Conservation (phyloP, 2,797 vertebrate species). For the Hybognathus amarus region DNA sequence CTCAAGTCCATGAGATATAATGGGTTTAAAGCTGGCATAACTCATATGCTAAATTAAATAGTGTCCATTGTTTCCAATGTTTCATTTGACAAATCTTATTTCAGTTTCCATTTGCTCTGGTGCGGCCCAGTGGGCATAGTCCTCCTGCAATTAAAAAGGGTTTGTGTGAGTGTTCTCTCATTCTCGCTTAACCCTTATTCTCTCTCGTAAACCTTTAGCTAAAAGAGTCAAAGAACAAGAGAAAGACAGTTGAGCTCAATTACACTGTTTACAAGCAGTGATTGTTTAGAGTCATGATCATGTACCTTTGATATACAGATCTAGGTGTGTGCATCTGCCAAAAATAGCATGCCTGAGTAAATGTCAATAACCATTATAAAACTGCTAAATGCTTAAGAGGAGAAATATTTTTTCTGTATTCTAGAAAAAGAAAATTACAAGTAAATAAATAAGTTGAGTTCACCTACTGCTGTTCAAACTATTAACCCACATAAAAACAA, state of each 20-base stretch:
- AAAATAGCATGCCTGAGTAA: background rate
- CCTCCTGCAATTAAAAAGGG: conserved; percentile 42
- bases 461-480: background rate
- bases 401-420: background rate
- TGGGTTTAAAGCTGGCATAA: conserved; percentile 47
- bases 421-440: background rate
- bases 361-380: background rate
- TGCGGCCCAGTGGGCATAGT: conserved; percentile 45
- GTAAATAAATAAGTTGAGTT: background rate
- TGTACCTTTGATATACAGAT: background rate
- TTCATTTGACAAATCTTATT: conserved; percentile 57
- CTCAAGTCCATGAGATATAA: conserved; percentile 38
- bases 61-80: conserved; percentile 45
- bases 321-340: background rate
- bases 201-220: background rate
- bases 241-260: background rate
- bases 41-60: conserved; percentile 55
- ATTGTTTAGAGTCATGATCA: background rate
- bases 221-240: conserved; percentile 1
- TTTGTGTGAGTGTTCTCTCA: conserved; percentile 34
- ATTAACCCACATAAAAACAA: conserved; percentile 8
- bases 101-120: conserved; percentile 55
- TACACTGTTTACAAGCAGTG: conserved; percentile 12
- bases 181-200: background rate
- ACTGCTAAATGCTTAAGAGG: background rate